Percentiles rank a stretch among this genome's conserved stretches.
Evolutionary conservation across 2,888 invertebrate genomes (phyloP).

Genomic region (Cheilosia impressa): DNA sequence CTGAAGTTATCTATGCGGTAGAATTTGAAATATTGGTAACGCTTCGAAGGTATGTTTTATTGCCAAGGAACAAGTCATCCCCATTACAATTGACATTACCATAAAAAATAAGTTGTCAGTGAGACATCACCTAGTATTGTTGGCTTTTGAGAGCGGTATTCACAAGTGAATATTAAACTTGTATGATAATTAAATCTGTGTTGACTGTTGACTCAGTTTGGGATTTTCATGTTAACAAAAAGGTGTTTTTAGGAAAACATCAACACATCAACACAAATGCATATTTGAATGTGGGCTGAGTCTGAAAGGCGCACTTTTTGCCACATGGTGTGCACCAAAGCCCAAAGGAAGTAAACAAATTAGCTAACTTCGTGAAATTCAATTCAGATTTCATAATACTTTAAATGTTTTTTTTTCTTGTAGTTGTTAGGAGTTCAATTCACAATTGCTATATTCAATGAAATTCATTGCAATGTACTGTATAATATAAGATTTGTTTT

Average conservation of each 20-base stretch:
- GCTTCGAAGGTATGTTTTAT: constrained; percentile 16
- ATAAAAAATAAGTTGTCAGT: constrained; percentile 19
- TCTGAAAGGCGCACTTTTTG: no score
- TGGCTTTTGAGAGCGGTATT: constrained; percentile 8
- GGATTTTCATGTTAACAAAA: background rate
- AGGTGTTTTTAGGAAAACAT: background rate
- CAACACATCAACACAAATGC: background rate
- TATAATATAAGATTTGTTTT: no score
- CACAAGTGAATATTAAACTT: constrained; percentile 25
- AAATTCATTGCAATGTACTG: no score
- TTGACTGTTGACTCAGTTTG: constrained; percentile 48
- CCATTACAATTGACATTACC: constrained; percentile 45
- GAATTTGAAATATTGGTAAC: constrained; percentile 3
- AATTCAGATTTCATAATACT: no score
- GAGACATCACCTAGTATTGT: constrained; percentile 22
- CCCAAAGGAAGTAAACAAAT: no score
- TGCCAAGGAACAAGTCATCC: constrained; percentile 55
- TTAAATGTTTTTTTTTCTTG: no score
- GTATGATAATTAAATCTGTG: constrained; percentile 48
- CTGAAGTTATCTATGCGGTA: constrained; percentile 17
- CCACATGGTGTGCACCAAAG: no score
- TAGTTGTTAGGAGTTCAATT: no score
- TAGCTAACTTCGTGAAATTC: no score
- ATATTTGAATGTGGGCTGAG: no score
- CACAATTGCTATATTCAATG: no score